A percentile compares a stretch with the other conserved stretches of the same genome.
phyloP scores from a whole-genome alignment of 2,888 invertebrate species.

The Epistrophe grossulariae region DNA sequence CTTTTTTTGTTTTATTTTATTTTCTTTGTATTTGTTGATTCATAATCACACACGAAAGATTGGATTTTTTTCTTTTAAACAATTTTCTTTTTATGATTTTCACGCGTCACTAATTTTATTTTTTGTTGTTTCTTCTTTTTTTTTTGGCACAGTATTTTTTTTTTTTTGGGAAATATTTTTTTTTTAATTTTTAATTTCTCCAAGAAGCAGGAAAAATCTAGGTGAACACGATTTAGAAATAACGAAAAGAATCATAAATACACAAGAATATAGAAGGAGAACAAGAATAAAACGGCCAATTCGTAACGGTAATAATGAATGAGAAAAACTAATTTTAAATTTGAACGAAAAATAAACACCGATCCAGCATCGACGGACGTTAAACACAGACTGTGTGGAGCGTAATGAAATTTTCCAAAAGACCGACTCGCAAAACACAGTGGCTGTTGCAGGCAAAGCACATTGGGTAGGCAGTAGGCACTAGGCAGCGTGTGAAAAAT shows the following conservation, averaged over 20 bases:
- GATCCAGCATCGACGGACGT: constrained; percentile 45
- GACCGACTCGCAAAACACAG: constrained; percentile 25
- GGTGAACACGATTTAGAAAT: constrained; percentile 44
- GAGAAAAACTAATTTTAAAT: constrained; percentile 13
- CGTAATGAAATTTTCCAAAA: constrained; percentile 47
- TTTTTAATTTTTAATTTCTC: constrained; percentile 15
- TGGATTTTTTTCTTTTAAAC: neutral
- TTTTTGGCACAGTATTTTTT: constrained; percentile 49
- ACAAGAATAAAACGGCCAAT: constrained; percentile 43
- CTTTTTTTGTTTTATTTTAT: constrained; percentile 27
- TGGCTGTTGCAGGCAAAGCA: constrained; percentile 14
- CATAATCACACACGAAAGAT: constrained; percentile 11
- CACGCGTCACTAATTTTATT: constrained; percentile 50
- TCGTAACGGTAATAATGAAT: constrained; percentile 58
- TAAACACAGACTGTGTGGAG: constrained; percentile 47
- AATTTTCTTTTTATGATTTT: constrained; percentile 31
- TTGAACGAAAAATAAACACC: neutral
- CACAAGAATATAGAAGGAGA: neutral
- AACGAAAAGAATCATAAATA: constrained; percentile 28
- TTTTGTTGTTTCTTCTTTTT: constrained; percentile 28
- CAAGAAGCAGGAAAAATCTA: constrained; percentile 53
- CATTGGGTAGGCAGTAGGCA: neutral
- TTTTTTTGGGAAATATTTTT: constrained; percentile 35
- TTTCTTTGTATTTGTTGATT: constrained; percentile 37
- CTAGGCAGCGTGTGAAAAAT: constrained; percentile 39